Conservation (phyloP, 2,888 invertebrate genomes). For the Drosophila longiperda region DNA sequence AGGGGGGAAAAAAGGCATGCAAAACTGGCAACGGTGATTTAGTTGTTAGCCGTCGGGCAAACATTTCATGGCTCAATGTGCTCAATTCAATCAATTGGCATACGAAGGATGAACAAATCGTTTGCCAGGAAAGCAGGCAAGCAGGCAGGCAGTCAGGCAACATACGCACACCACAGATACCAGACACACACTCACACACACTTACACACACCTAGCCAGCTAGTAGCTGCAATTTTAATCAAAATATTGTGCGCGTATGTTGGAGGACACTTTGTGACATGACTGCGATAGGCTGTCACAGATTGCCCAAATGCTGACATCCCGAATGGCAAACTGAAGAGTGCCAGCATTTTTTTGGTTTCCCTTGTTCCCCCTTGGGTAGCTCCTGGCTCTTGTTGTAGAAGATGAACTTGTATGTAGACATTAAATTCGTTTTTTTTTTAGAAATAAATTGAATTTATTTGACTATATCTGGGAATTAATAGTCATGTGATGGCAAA, state of each 20-base stretch:
- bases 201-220: neutral
- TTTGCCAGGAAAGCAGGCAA: constrained; percentile 44
- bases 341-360: constrained; percentile 25
- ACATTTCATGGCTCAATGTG: constrained; percentile 79
- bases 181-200: neutral
- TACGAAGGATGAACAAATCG: constrained; percentile 61
- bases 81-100: constrained; percentile 77
- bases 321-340: constrained; percentile 43
- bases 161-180: constrained; percentile 12
- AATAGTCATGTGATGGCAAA: neutral
- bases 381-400: neutral
- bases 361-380: neutral
- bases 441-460: constrained; percentile 17
- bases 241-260: constrained; percentile 43
- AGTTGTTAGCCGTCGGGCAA: constrained; percentile 77
- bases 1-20: constrained; percentile 43
- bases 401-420: neutral
- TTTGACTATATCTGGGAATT: neutral
- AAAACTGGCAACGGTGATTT: constrained; percentile 75
- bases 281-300: constrained; percentile 61
- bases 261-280: constrained; percentile 54
- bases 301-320: constrained; percentile 70
- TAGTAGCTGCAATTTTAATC: constrained; percentile 59
- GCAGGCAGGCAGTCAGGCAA: constrained; percentile 9
- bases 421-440: constrained; percentile 1